Evolutionary conservation across 2,797 vertebrate species (phyloP).

Genomic region (Gymnocypris eckloni): DNA sequence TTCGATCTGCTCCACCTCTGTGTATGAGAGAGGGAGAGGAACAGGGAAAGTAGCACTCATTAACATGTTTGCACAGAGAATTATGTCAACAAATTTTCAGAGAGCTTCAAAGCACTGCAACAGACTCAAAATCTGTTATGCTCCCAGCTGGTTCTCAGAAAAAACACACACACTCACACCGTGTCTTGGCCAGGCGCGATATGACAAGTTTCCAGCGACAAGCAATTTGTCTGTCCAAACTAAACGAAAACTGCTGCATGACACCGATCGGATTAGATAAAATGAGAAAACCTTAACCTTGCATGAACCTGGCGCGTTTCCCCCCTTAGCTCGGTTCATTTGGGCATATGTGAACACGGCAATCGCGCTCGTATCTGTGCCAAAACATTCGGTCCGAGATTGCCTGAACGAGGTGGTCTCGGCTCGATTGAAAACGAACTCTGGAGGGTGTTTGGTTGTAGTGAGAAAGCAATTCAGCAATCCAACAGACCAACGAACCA

Average conservation of each 20-base stretch:
- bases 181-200: not conserved
- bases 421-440: too few relatives aligned
- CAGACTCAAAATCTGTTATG: conserved; percentile 84
- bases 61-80: conserved; percentile 30
- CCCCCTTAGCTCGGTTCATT: too few relatives aligned
- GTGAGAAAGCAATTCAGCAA: too few relatives aligned
- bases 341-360: too few relatives aligned
- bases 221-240: conserved; percentile 9
- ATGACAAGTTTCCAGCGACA: not conserved
- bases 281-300: not conserved
- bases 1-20: conserved; percentile 98
- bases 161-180: conserved; percentile 8
- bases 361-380: too few relatives aligned
- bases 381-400: too few relatives aligned
- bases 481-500: too few relatives aligned
- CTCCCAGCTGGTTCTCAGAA: conserved; percentile 94
- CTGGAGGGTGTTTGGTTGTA: too few relatives aligned
- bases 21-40: not conserved
- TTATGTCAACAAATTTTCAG: conserved; percentile 29
- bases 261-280: not conserved
- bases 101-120: conserved; percentile 25
- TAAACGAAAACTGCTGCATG: not conserved
- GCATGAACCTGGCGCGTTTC: too few relatives aligned
- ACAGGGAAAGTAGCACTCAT: conserved; percentile 5
- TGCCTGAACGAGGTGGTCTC: too few relatives aligned